A percentile compares a stretch with the other conserved stretches of the same genome.
These are phyloP conservation scores for Hylyphantes graminicola DNA, from an alignment of 1,140 invertebrate species.

Conservation along the genomic window DNA sequence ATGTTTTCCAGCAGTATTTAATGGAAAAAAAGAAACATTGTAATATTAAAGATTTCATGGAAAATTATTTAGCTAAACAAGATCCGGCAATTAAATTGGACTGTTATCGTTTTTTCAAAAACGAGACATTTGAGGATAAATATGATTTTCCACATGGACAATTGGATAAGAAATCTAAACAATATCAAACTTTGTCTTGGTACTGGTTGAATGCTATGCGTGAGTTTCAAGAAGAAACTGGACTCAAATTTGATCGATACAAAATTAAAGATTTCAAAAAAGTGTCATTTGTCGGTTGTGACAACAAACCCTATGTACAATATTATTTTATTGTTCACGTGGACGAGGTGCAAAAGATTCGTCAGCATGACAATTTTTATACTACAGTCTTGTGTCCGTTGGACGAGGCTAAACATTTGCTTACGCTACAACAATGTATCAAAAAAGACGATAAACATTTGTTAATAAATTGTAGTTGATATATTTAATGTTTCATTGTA, in stretches of 20 bases:
- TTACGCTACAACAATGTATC: neutral
- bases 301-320: neutral
- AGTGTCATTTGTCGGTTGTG: neutral
- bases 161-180: neutral
- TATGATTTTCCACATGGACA: slow-evolving; percentile 6
- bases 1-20: slow-evolving; percentile 1
- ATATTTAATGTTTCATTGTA: too few relatives aligned
- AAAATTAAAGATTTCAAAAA: neutral
- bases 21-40: neutral
- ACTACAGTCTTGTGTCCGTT: neutral
- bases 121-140: neutral
- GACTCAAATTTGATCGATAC: neutral
- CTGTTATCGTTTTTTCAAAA: neutral
- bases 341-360: neutral
- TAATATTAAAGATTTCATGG: neutral
- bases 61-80: neutral
- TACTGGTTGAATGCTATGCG: neutral
- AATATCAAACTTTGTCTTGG: neutral
- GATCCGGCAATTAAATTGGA: neutral
- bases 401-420: neutral
- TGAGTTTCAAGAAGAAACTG: neutral
- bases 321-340: slow-evolving; percentile 4
- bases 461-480: neutral
- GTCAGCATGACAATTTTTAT: neutral
- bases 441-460: slow-evolving; percentile 1